Conservation (phyloP, 2,797 vertebrate species). For the Sebastes flavidus region DNA sequence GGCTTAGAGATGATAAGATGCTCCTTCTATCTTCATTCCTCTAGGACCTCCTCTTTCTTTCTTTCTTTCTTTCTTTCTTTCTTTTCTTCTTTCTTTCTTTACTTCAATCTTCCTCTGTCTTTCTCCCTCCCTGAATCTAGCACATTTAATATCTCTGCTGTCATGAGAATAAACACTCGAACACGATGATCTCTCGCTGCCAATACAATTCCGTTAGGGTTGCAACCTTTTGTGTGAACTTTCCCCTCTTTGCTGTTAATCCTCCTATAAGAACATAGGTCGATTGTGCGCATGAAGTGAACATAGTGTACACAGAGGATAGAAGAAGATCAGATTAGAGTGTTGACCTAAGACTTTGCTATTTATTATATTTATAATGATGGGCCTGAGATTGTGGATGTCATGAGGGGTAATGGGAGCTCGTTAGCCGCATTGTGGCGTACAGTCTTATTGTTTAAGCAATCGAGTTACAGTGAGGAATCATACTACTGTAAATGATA, state of each 20-base stretch:
- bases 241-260: slow-evolving; percentile 26
- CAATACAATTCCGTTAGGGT: slow-evolving; percentile 1
- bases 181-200: slow-evolving; percentile 3
- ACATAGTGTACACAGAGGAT: slow-evolving; percentile 31
- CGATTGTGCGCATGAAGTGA: slow-evolving; percentile 55
- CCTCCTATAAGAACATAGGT: slow-evolving; percentile 51
- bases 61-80: background rate
- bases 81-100: background rate
- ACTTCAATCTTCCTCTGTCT: background rate
- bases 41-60: slow-evolving; percentile 18
- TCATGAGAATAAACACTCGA: slow-evolving; percentile 3
- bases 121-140: slow-evolving; percentile 7
- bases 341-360: slow-evolving; percentile 25
- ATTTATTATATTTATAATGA: slow-evolving; percentile 35
- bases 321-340: slow-evolving; percentile 59
- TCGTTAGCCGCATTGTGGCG: slow-evolving; percentile 20
- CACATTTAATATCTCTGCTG: slow-evolving; percentile 1
- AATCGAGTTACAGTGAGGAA: background rate
- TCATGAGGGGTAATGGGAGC: slow-evolving; percentile 19
- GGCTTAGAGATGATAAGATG: slow-evolving; percentile 67
- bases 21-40: slow-evolving; percentile 59
- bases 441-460: background rate
- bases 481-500: slow-evolving; percentile 12
- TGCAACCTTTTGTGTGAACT: slow-evolving; percentile 22
- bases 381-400: background rate